A percentile compares a stretch with the other conserved stretches of the same genome.
Conservation (phyloP, 2,113 vertebrate genomes). For the Toxotes jaculatrix region DNA sequence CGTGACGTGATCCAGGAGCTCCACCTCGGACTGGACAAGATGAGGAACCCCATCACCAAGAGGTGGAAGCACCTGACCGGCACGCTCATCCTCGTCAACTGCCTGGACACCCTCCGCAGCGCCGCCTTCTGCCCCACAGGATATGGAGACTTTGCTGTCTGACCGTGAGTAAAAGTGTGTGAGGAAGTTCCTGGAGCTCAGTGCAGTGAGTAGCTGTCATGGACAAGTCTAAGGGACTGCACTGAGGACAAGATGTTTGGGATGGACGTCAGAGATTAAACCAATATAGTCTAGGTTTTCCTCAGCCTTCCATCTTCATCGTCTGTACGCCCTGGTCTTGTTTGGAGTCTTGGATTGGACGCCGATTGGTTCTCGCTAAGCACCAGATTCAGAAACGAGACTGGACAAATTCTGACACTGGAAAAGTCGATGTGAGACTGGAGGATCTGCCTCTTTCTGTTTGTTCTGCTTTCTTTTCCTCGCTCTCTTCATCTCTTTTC, state of each 20-base stretch:
- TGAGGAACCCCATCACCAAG: slow-evolving; percentile 97
- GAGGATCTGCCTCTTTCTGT: neutral
- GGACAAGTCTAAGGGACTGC: neutral
- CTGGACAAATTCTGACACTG: neutral
- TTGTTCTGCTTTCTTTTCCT: neutral
- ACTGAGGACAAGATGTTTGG: neutral
- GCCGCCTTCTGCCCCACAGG: slow-evolving; percentile 91
- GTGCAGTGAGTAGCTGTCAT: neutral
- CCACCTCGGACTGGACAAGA: slow-evolving; percentile 93
- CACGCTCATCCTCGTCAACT: slow-evolving; percentile 94
- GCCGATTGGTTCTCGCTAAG: neutral
- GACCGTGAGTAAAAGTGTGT: slow-evolving; percentile 45
- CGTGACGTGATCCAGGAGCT: slow-evolving; percentile 97
- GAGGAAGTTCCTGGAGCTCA: neutral
- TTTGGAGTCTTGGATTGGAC: neutral
- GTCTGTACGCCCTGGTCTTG: neutral
- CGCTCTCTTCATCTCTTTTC: slow-evolving; percentile 1
- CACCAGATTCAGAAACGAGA: neutral
- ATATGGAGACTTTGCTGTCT: slow-evolving; percentile 92
- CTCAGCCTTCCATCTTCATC: neutral
- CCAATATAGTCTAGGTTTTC: neutral
- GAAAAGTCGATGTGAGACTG: neutral
- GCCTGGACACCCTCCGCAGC: slow-evolving; percentile 91
- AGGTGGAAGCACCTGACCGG: slow-evolving; percentile 98
- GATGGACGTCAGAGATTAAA: neutral